Evolutionary conservation across 2,113 vertebrate species (phyloP), one percentile per base, ranked within the genome.

Genomic region (Hyla sarda): DNA sequence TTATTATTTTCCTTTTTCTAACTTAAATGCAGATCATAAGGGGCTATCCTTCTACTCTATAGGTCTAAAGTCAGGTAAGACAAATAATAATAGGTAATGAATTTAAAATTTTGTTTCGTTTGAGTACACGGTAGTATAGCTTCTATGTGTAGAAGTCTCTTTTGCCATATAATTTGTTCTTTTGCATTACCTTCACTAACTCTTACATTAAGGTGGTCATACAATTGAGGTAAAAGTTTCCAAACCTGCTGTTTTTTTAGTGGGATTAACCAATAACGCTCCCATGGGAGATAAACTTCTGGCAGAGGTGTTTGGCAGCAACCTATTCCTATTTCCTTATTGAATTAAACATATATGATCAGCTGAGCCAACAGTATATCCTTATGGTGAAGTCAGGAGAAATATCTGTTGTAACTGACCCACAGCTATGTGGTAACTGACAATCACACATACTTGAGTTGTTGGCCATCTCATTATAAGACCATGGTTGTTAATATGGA

Each of bases 61-160:
- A 56, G 94, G 92, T 54, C 82, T 95, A 28, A 95, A 94, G 3
- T 88, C 90, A 88, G 95, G 96, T 97, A 92, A 89, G 91, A 71
- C 50, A 50, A 67, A 1, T 67, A 16, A 1, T 32, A 67, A 30
- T 1, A 28, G 14, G 30, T 67, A 1, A 32, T 67, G 62, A 30
- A 30, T 62, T 62, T 14, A 65, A 32, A 1, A 8, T 6, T 28
- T 62, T 10, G 12, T 41, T 41, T 16, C 30, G 25, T 30, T 5
- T 30, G 25, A 65, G 25, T 60, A n/a, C 21, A 23, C n/a, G n/a
- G n/a, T n/a, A n/a, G n/a, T n/a, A n/a, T n/a, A n/a, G 5, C 54
- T 23, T 58, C 19, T 58, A 58, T 5, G n/a, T n/a, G 0, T 25
- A 6, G 2, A 9, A 23, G 8, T 25, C 2, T 28, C 11, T 12